These are phyloP conservation scores for silkworm (Bombyx mori) DNA, from an alignment of 1,140 invertebrate species.

Conservation along the genomic window DNA sequence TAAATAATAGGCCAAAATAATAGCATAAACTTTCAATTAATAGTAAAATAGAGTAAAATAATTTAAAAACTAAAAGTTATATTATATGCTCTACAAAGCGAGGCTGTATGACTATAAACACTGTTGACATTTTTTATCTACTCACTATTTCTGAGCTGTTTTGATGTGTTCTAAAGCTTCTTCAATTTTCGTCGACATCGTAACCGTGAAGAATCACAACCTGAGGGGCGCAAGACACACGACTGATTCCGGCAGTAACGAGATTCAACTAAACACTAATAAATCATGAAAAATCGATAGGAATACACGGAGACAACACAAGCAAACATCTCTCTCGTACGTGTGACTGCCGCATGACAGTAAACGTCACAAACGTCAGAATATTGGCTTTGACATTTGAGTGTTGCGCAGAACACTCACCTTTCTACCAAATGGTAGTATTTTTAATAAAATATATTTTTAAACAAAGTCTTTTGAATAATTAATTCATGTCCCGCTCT, in stretches of 20 bases:
- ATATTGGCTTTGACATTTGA: too few relatives aligned
- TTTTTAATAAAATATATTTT: too few relatives aligned
- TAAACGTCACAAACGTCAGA: neutral
- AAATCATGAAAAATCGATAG: conserved; percentile 7
- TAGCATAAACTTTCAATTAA: neutral
- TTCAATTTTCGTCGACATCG: conserved; percentile 44
- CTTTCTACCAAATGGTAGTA: too few relatives aligned
- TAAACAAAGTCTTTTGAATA: too few relatives aligned
- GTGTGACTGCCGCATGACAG: neutral
- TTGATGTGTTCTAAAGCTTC: conserved; percentile 53
- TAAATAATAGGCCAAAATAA: neutral
- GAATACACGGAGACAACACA: conserved; percentile 1
- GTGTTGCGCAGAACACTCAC: too few relatives aligned
- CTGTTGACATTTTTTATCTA: conserved; percentile 4
- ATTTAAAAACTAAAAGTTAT: neutral
- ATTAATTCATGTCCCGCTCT: too few relatives aligned
- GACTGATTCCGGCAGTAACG: too few relatives aligned
- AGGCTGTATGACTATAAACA: neutral
- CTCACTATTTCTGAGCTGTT: conserved; percentile 54
- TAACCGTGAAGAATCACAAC: neutral
- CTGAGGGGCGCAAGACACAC: too few relatives aligned
- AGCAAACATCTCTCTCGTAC: conserved; percentile 5
- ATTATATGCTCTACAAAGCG: neutral
- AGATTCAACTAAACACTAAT: too few relatives aligned
- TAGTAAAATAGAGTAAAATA: neutral